Base-by-base conservation (phyloP, 2,797 vertebrate species). In the Sparus aurata region DNA sequence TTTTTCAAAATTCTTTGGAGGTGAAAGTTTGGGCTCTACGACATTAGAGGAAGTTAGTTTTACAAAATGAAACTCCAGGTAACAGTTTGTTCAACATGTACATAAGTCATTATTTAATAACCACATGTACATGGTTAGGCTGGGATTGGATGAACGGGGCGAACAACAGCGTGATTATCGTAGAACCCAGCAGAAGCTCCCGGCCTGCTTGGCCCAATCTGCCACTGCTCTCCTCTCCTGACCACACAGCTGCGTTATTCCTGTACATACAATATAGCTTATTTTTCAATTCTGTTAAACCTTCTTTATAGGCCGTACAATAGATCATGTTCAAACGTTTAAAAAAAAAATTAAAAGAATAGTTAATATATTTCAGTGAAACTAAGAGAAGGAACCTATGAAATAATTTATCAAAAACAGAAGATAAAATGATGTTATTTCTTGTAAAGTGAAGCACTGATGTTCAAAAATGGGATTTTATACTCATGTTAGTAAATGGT, bases 241-340 rank as follows among this genome's bases (percentile, higher is more conserved):
- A 92, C 79, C 87, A 92, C 83, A 85, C 83, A 89, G 91, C 90
- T 92, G 89, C 91, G 73, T 89, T 87, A 88, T 90, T 91, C 84
- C 85, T 95, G 94, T 96, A 96, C 92, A 95, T 95, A 96, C 84
- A 91, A 95, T 94, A 95, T 94, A 96, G 93, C 93, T 95, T 95
- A 95, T 95, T 96, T 96, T 95, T 95, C 82, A 95, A 95, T 95
- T 96, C 70, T 93, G 93, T 95, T 95, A 52, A 90, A 89, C 89
- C 82, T 94, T 95, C 93, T 94, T 95, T 94, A 90, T 92, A 93
- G 91, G 86, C 79, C 82, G 66, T 92, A 93, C 80, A 89, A 94
- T 92, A 94, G 87, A 92, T 88, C 85, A 91, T 84, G 89, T 92
- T 93, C 71, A 83, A 91, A 92, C 76, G 20, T 92, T 69, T 68